Evolutionary conservation across 2,797 vertebrate genomes (phyloP).

Genomic region (Eulemur rubriventer): DNA sequence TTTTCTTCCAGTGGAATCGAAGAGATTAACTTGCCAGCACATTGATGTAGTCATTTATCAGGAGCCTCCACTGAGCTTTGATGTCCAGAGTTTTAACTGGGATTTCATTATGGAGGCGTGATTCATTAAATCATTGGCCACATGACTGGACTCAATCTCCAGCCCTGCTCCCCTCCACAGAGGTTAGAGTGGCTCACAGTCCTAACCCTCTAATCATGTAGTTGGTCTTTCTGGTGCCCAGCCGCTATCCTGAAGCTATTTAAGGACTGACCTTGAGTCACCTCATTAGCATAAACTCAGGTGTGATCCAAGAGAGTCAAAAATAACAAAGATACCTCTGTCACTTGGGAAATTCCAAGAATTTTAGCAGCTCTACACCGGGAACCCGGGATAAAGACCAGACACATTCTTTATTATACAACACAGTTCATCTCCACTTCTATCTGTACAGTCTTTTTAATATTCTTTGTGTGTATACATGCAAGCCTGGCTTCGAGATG

Average conservation of each 20-base stretch:
- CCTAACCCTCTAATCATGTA: neutral
- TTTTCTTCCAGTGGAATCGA: neutral
- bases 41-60: no score
- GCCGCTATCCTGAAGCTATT: neutral
- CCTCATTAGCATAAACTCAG: neutral
- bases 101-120: neutral
- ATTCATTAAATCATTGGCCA: neutral
- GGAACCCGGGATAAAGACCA: neutral
- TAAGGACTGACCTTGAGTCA: neutral
- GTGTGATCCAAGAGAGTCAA: neutral
- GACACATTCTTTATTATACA: neutral
- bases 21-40: neutral
- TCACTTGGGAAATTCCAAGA: neutral
- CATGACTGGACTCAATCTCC: neutral
- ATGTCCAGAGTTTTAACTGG: neutral
- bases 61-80: neutral
- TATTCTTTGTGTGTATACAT: neutral
- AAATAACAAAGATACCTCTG: neutral
- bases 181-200: neutral
- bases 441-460: neutral
- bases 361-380: neutral
- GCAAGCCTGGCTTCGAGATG: neutral
- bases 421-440: neutral
- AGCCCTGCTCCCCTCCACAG: neutral
- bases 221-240: neutral